Evolutionary conservation across 2,888 invertebrate genomes (phyloP), one percentile per base, ranked within the genome.

Genomic region (Eulithis testata): DNA sequence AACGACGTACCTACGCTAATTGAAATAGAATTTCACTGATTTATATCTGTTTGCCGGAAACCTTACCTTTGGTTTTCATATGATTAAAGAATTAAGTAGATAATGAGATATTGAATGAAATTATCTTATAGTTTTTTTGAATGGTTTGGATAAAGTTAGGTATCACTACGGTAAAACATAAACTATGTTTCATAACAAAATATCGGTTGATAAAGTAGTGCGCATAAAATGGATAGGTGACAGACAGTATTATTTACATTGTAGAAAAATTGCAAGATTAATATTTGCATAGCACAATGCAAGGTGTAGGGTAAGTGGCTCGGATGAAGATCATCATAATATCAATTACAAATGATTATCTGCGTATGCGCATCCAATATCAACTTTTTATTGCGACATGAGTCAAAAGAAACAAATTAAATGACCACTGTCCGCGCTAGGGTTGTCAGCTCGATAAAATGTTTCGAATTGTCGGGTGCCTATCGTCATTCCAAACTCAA

Each of bases 401-500:
- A 61, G 54, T 64, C 78, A 85, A 83, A 83, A 84, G 85, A 86
- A 79, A 85, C 88, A 88, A 90, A 90, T 91, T 88, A 89, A 90
- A 88, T 76, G 80, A 81, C 86, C 86, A 85, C 86, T 84, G 85
- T 85, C 79, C 83, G 85, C 70, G 84, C 85, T 86, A 89, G 90
- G 87, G 88, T 84, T 90, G 87, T 81, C 87, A 87, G 83, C 83
- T 85, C 80, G 87, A 89, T 90, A 87, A 91, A 91, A 90, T 90
- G 81, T 76, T 86, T 88, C 73, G 81, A 86, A 91, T 92, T 81
- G 88, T 81, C 85, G 79, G 84, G 86, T 88, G 88, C 89, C 88
- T 91, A 91, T 90, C 91, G 86, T 89, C 89, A 90, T 92, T 91
- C 91, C 87, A 76, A 82, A 81, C 86, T 90, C 89, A 89, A 92